Evolutionary conservation across 2,797 vertebrate genomes (phyloP).

Genomic region (Gambusia yucatana): DNA sequence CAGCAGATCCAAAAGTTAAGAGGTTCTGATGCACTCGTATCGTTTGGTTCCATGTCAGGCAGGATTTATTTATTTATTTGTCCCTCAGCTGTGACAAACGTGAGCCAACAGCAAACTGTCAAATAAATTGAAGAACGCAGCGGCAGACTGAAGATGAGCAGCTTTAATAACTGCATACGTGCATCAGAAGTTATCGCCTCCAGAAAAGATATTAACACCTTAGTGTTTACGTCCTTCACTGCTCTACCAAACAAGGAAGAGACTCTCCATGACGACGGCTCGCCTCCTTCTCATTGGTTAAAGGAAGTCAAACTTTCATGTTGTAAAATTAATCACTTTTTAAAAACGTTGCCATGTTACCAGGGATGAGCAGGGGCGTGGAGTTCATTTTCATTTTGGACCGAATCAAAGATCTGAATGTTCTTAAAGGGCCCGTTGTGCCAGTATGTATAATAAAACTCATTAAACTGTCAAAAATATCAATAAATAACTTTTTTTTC

Average conservation of each 20-base stretch:
- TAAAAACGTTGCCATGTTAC: background rate
- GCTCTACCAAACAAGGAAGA: background rate
- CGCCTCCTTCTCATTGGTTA: background rate
- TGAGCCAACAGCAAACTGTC: background rate
- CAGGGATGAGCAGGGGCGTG: too few species aligned
- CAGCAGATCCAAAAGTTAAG: background rate
- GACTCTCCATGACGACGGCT: background rate
- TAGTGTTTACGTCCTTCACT: background rate
- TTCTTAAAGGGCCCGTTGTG: too few species aligned
- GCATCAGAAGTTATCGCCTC: background rate
- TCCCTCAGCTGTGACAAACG: background rate
- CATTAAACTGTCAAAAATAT: too few species aligned
- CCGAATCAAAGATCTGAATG: too few species aligned
- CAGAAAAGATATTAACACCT: background rate
- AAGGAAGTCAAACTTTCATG: background rate
- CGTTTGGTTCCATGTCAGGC: too few species aligned
- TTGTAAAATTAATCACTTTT: background rate
- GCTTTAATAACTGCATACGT: background rate
- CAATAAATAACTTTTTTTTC: too few species aligned
- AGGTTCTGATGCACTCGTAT: background rate
- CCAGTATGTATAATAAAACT: too few species aligned
- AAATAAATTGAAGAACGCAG: too few species aligned
- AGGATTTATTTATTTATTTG: too few species aligned
- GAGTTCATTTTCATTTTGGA: too few species aligned
- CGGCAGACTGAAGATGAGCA: background rate